Evolutionary conservation across 2,797 vertebrate genomes (phyloP).

Genomic region (Lycodopsis pacificus): DNA sequence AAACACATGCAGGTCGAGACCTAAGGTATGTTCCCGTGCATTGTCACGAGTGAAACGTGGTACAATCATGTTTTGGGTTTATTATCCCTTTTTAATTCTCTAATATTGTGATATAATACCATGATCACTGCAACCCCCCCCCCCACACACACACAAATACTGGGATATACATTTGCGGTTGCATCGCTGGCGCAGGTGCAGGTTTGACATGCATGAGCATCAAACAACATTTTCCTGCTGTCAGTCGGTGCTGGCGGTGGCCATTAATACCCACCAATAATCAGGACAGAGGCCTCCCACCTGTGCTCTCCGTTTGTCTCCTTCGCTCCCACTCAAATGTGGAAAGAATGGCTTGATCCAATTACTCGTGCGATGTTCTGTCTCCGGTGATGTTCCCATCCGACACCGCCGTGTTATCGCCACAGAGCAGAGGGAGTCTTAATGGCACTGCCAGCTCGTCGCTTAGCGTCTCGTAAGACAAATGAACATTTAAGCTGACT

Average conservation of each 20-base stretch:
- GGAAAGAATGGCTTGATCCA: conserved; percentile 69
- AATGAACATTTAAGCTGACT: background rate
- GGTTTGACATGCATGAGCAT: conserved; percentile 39
- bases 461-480: background rate
- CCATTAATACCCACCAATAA: conserved; percentile 56
- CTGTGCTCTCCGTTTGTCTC: conserved; percentile 17
- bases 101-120: no score
- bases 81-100: no score
- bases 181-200: conserved; percentile 37
- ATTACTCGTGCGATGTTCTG: conserved; percentile 57
- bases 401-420: conserved; percentile 6
- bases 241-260: conserved; percentile 43
- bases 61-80: no score
- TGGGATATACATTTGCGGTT: no score
- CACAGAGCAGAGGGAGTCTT: conserved; percentile 21
- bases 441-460: conserved; percentile 5
- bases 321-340: conserved; percentile 63
- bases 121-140: no score
- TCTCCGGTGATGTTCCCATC: conserved; percentile 46
- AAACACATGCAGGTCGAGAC: no score
- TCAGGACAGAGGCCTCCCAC: conserved; percentile 58
- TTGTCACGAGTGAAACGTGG: no score
- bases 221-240: conserved; percentile 41
- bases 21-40: no score
- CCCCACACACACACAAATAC: no score